Conservation (phyloP, 2,888 invertebrate genomes). For the Didymodactylos carnosus region DNA sequence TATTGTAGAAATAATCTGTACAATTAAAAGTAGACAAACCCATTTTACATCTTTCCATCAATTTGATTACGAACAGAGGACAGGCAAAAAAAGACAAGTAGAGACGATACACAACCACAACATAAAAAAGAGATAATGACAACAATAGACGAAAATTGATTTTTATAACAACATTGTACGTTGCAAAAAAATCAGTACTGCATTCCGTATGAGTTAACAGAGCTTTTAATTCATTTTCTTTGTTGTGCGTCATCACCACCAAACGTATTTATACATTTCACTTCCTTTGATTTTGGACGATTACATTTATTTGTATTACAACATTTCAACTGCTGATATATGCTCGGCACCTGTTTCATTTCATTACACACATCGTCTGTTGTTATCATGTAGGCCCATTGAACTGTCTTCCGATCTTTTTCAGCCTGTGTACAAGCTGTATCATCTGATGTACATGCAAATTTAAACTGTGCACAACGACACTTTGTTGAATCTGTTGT, state of each 20-base stretch:
- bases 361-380: not conserved
- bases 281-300: not conserved
- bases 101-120: too few relatives aligned
- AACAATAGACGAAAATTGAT: too few relatives aligned
- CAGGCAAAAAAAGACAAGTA: too few relatives aligned
- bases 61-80: too few relatives aligned
- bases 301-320: not conserved
- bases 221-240: too few relatives aligned
- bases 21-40: too few relatives aligned
- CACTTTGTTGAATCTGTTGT: not conserved
- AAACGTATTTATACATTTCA: not conserved
- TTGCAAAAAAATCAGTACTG: too few relatives aligned
- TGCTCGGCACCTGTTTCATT: not conserved
- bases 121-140: too few relatives aligned
- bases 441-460: not conserved
- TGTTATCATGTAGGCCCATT: not conserved
- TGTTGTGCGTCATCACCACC: not conserved
- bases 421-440: not conserved
- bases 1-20: too few relatives aligned
- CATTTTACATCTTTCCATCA: too few relatives aligned
- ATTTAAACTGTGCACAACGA: not conserved
- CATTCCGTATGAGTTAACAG: too few relatives aligned
- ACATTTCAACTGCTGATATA: not conserved
- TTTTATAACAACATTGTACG: too few relatives aligned
- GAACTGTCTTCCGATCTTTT: not conserved